Evolutionary conservation across 2,888 invertebrate genomes (phyloP).

Genomic region (Perizoma flavofasciatum): DNA sequence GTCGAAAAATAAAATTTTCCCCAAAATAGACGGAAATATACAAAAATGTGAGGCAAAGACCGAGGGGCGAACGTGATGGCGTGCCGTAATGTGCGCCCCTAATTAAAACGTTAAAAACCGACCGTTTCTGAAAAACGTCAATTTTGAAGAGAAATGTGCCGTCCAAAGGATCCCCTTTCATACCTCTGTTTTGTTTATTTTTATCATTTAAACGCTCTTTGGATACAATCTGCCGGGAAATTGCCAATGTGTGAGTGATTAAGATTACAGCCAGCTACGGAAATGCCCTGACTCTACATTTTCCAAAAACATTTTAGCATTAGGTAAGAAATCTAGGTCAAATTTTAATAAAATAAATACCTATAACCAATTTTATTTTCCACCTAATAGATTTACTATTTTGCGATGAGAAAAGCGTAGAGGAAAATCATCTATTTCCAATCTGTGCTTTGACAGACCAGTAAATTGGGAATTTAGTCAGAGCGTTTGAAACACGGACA

Average conservation of each 20-base stretch:
- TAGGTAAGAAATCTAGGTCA: slow-evolving; percentile 7
- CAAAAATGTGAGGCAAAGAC: slow-evolving; percentile 80
- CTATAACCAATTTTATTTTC: slow-evolving; percentile 6
- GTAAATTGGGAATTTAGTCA: slow-evolving; percentile 64
- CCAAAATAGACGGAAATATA: slow-evolving; percentile 83
- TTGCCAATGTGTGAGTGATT: slow-evolving; percentile 26
- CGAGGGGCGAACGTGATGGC: slow-evolving; percentile 82
- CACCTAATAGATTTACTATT: slow-evolving; percentile 26
- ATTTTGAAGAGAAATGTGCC: slow-evolving; percentile 83
- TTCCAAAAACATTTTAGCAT: neutral
- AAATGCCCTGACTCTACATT: neutral
- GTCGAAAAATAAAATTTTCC: slow-evolving; percentile 83
- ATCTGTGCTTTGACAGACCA: slow-evolving; percentile 46
- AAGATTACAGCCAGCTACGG: slow-evolving; percentile 5
- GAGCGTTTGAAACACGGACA: slow-evolving; percentile 68
- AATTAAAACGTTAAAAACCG: slow-evolving; percentile 84
- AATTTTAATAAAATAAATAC: neutral
- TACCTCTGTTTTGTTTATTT: slow-evolving; percentile 71
- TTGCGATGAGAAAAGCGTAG: slow-evolving; percentile 31
- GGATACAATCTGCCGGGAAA: slow-evolving; percentile 64
- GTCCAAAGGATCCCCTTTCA: slow-evolving; percentile 77
- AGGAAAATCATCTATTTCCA: slow-evolving; percentile 42
- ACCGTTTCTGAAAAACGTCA: slow-evolving; percentile 82
- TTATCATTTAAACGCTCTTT: slow-evolving; percentile 63
- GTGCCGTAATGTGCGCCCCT: slow-evolving; percentile 83